phyloP scores from a whole-genome alignment of 2,888 invertebrate genomes.

The Torymus aiolomorphi region DNA sequence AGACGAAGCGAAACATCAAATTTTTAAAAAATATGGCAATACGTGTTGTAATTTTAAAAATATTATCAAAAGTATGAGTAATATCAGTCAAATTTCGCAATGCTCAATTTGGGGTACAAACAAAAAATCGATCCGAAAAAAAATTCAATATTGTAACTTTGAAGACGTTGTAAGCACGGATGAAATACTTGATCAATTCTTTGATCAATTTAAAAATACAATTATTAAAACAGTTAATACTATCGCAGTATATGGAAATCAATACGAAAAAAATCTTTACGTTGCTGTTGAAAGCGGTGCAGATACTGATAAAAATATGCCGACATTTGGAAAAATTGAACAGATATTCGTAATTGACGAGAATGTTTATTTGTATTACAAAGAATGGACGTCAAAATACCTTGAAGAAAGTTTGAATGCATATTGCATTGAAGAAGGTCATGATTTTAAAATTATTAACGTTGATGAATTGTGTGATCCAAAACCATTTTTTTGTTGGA shows the following conservation, averaged over 20 bases:
- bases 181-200: conserved; percentile 1
- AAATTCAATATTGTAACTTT: conserved; percentile 31
- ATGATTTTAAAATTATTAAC: neutral
- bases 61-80: conserved; percentile 20
- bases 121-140: neutral
- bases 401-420: conserved; percentile 45
- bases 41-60: conserved; percentile 31
- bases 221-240: conserved; percentile 28
- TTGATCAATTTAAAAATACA: conserved; percentile 46
- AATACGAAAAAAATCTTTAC: conserved; percentile 40
- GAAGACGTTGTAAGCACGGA: conserved; percentile 15
- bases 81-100: conserved; percentile 17
- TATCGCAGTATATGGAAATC: conserved; percentile 35
- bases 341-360: conserved; percentile 36
- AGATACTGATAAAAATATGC: conserved; percentile 1
- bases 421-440: conserved; percentile 29
- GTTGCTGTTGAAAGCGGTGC: conserved; percentile 38
- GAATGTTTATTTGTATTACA: conserved; percentile 35
- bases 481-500: conserved; percentile 49
- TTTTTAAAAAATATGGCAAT: conserved; percentile 1
- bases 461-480: conserved; percentile 17
- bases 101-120: conserved; percentile 3
- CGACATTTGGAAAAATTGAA: conserved; percentile 44
- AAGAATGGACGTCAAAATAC: conserved; percentile 19
- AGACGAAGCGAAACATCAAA: conserved; percentile 16